A percentile compares a stretch with the other conserved stretches of the same genome.
phyloP scores from a whole-genome alignment of 2,888 invertebrate species.

The Glaucopsyche alexis region DNA sequence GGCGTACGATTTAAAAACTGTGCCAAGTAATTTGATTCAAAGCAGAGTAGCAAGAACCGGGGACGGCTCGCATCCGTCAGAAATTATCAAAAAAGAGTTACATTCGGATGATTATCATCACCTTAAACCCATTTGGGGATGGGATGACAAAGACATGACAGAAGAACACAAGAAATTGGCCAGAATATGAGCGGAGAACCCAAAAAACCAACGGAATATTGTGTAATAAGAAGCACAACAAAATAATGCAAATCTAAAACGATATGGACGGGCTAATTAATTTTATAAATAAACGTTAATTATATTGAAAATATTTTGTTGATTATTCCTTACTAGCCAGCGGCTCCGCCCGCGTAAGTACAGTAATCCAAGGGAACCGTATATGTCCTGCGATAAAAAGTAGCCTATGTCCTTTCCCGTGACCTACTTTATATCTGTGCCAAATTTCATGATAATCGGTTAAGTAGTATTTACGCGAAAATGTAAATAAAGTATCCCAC shows the following conservation, averaged over 20 bases:
- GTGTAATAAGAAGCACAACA: not conserved
- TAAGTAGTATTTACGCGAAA: no score
- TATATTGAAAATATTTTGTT: no score
- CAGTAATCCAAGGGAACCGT: no score
- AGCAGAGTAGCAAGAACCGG: constrained; percentile 86
- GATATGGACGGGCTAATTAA: no score
- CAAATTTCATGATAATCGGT: no score
- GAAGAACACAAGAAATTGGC: constrained; percentile 82
- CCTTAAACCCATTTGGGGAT: constrained; percentile 86
- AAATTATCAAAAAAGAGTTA: constrained; percentile 35
- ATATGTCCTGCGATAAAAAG: no score
- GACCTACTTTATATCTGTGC: no score
- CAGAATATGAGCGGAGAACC: constrained; percentile 49
- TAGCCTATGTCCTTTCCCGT: no score
- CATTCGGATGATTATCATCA: constrained; percentile 56
- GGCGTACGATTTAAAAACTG: constrained; percentile 92
- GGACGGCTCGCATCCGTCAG: constrained; percentile 81
- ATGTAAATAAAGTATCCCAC: no score
- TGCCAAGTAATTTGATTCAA: constrained; percentile 84
- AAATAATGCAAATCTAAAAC: not conserved
- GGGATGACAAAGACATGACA: constrained; percentile 89
- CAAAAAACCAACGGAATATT: not conserved
- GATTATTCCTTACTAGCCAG: no score
- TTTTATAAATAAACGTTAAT: no score
- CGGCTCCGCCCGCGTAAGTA: no score